Conservation (phyloP, 2,113 vertebrate species). For the Vombatus ursinus region DNA sequence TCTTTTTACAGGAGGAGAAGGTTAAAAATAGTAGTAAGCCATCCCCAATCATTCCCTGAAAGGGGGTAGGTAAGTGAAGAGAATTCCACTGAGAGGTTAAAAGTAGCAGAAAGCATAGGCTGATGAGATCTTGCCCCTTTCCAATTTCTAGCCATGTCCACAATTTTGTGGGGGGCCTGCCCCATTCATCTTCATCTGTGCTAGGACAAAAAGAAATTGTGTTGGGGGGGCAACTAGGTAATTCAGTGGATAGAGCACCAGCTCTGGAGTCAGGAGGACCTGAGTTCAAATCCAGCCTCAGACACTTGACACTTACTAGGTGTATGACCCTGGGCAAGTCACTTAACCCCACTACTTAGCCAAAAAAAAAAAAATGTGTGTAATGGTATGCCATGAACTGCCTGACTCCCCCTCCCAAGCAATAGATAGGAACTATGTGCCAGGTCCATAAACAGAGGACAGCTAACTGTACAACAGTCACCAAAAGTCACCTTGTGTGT, state of each 20-base stretch:
- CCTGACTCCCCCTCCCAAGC: conserved; percentile 18
- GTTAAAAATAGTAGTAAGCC: conserved; percentile 1
- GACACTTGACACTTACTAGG: too few relatives aligned
- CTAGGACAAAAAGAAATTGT: conserved; percentile 17
- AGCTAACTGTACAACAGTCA: not conserved
- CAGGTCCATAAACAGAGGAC: not conserved
- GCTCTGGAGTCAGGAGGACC: too few relatives aligned
- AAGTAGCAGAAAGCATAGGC: conserved; percentile 33
- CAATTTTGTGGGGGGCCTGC: not conserved
- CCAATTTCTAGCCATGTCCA: not conserved
- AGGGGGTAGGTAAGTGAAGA: not conserved
- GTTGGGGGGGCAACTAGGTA: too few relatives aligned
- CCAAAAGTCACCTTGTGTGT: not conserved
- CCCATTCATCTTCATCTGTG: conserved; percentile 15
- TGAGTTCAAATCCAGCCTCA: too few relatives aligned
- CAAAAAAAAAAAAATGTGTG: too few relatives aligned
- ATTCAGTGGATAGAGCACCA: too few relatives aligned
- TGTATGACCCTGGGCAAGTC: too few relatives aligned
- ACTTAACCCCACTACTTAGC: too few relatives aligned
- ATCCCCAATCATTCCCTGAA: not conserved
- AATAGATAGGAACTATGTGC: not conserved
- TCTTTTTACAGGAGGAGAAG: conserved; percentile 29
- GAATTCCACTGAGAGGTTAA: conserved; percentile 18
- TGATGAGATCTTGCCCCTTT: not conserved
- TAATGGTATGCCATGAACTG: not conserved